A percentile compares a stretch with the other conserved stretches of the same genome.
These are phyloP conservation scores for Amphipoea oculea DNA, from an alignment of 2,888 invertebrate species.

Conservation along the genomic window DNA sequence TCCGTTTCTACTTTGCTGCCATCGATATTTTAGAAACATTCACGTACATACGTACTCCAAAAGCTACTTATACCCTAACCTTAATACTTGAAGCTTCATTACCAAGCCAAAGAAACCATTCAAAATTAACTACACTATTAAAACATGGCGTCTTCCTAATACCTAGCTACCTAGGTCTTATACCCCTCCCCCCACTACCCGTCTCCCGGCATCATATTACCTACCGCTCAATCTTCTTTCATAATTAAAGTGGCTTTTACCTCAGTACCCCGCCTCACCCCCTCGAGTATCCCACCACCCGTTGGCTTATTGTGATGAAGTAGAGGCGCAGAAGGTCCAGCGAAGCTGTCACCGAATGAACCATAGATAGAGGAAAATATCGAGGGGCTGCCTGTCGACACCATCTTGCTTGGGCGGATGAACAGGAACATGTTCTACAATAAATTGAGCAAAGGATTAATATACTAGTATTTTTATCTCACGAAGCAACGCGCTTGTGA, in stretches of 20 bases:
- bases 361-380: background rate
- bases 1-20: no score
- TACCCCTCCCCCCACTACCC: conserved; percentile 44
- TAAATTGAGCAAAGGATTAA: background rate
- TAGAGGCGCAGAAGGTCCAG: conserved; percentile 41
- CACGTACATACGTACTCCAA: background rate
- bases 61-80: conserved; percentile 3
- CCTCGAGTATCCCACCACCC: conserved; percentile 57
- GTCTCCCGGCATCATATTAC: conserved; percentile 71
- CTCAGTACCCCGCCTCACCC: conserved; percentile 68
- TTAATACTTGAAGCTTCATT: conserved; percentile 54
- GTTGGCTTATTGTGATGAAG: conserved; percentile 1
- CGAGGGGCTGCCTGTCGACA: background rate
- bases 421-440: background rate
- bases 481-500: background rate
- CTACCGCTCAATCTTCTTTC: conserved; percentile 88
- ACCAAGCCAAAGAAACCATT: conserved; percentile 54
- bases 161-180: conserved; percentile 61
- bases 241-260: conserved; percentile 88
- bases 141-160: conserved; percentile 58
- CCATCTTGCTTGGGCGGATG: background rate
- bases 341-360: background rate
- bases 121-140: conserved; percentile 50
- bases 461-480: background rate
- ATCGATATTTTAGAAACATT: background rate